Percentiles rank a stretch among this genome's conserved stretches.
Evolutionary conservation across 2,888 invertebrate genomes (phyloP).

Genomic region (Criorhina ranunculi): DNA sequence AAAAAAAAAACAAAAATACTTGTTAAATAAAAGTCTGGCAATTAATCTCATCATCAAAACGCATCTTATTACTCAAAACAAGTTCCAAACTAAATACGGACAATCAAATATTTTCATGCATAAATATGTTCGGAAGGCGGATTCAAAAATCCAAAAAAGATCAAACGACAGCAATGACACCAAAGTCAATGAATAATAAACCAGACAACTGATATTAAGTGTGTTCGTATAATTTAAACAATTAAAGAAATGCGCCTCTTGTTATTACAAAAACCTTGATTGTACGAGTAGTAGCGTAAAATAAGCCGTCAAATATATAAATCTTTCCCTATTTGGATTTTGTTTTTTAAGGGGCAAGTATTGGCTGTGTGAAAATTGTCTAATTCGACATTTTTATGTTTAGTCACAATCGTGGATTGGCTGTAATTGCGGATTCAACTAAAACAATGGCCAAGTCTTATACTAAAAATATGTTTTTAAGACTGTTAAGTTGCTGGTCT

Average conservation of each 20-base stretch:
- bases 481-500: too few relatives aligned
- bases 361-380: too few relatives aligned
- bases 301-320: neutral
- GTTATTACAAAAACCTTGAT: too few relatives aligned
- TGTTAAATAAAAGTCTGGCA: slow-evolving; percentile 4
- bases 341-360: too few relatives aligned
- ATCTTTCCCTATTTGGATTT: too few relatives aligned
- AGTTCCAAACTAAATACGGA: neutral
- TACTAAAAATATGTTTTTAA: too few relatives aligned
- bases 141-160: neutral
- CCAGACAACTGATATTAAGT: neutral
- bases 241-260: slow-evolving; percentile 37
- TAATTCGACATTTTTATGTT: too few relatives aligned
- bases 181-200: slow-evolving; percentile 10
- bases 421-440: too few relatives aligned
- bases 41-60: slow-evolving; percentile 13
- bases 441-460: too few relatives aligned
- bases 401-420: too few relatives aligned
- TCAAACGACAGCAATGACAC: slow-evolving; percentile 2
- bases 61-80: neutral
- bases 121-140: slow-evolving; percentile 2
- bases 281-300: neutral
- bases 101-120: slow-evolving; percentile 1
- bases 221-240: slow-evolving; percentile 32
- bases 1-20: neutral